Base-by-base conservation (phyloP, 2,888 invertebrate genomes). In the Schizaphis graminum region DNA sequence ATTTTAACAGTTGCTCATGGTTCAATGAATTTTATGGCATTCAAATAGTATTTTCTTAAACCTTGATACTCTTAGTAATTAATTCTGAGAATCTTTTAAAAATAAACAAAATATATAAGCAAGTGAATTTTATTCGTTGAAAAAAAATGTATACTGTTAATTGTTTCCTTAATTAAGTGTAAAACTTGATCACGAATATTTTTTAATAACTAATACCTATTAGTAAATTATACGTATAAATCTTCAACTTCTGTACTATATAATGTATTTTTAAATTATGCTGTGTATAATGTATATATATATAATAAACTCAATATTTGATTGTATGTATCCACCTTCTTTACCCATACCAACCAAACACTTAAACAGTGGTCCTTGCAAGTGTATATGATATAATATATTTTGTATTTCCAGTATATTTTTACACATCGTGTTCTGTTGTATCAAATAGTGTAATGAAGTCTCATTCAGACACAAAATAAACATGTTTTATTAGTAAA, bases 1-100 rank as follows among this genome's bases (percentile, higher is more conserved):
- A 41, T 35, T 49, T 90, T 26, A 77, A 77, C 35, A 49, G 35
- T 77, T 91, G 77, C 0, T 26, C 77, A 44, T n/a, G 77, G 77
- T 49, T 35, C 77, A 91, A 35, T 91, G 67, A 24, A 49, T 77
- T 77, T 21, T 91, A 91, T 77, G 90, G 35, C 49, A 77, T 91
- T 91, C 77, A 49, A 35, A 77, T 35, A 77, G 24, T 49, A 49
- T 77, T 77, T 49, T 77, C 47, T 49, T 35, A 77, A 91, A 35
- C 90, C 90, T 91, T 77, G 35, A 89, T 89, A 41, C 28, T 21
- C 57, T 21, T 44, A 24, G 11, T 44, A 41, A 89, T 89, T 89
- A 44, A 61, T 13, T 41, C 35, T 35, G 35, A 77, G 35, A 35
- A 77, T 35, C 21, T 41, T 41, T 35, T 21, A 8, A 77, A 35